A percentile compares a stretch with the other conserved stretches of the same genome.
These are phyloP conservation scores for Diorhabda carinulata DNA, from an alignment of 1,140 invertebrate species.

Conservation along the genomic window DNA sequence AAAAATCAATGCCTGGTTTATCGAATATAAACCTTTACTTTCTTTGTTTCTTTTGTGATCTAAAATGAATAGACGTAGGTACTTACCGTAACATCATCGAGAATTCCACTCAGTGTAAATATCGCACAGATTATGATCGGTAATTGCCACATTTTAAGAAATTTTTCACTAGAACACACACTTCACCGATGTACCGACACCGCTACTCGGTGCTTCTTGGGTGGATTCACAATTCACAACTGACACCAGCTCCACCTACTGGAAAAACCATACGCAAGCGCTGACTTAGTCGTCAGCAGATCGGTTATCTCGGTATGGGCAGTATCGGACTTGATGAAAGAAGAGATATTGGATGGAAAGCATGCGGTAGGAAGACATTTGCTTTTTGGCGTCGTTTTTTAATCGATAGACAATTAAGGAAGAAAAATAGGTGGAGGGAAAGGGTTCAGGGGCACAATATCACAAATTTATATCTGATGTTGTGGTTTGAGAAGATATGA, in stretches of 20 bases:
- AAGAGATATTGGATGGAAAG: not conserved
- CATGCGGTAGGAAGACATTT: not conserved
- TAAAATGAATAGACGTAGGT: slow-evolving; percentile 4
- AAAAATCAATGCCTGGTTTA: slow-evolving; percentile 37
- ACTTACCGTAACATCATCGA: slow-evolving; percentile 38
- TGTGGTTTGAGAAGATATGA: no score
- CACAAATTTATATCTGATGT: no score
- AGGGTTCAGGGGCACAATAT: no score
- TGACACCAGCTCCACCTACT: slow-evolving; percentile 45
- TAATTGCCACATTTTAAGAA: slow-evolving; percentile 40
- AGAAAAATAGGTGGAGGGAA: no score
- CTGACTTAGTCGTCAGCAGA: slow-evolving; percentile 31
- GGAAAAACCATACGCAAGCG: slow-evolving; percentile 35
- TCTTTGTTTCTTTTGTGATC: slow-evolving; percentile 19
- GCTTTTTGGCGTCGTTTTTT: not conserved
- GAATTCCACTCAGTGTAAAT: slow-evolving; percentile 33
- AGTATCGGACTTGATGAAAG: slow-evolving; percentile 2
- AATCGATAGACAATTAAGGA: not conserved
- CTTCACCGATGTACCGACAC: slow-evolving; percentile 26
- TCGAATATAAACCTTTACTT: slow-evolving; percentile 23
- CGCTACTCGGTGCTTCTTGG: slow-evolving; percentile 38
- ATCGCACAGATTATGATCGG: slow-evolving; percentile 38
- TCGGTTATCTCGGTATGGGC: slow-evolving; percentile 17
- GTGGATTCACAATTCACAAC: slow-evolving; percentile 37
- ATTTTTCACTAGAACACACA: slow-evolving; percentile 34